phyloP scores from a whole-genome alignment of 2,113 vertebrate species.

The Galeopterus variegatus region DNA sequence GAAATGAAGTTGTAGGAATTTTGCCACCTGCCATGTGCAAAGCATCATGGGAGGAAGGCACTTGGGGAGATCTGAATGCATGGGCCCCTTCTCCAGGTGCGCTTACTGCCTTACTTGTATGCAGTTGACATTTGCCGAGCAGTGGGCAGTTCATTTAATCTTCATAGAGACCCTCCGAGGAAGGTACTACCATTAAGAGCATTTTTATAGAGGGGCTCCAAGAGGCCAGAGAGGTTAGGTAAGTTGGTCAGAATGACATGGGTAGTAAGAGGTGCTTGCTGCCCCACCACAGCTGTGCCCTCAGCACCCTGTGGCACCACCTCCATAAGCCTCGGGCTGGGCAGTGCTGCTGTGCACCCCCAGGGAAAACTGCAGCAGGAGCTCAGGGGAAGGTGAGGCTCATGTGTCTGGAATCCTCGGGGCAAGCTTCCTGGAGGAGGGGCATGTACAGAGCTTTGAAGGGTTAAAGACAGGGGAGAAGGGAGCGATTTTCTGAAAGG shows the following conservation, averaged over 20 bases:
- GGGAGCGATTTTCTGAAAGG: background rate
- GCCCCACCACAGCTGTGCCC: fast-evolving
- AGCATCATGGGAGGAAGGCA: background rate
- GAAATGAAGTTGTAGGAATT: background rate
- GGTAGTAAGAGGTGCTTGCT: no score
- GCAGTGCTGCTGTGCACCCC: background rate
- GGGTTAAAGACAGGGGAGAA: background rate
- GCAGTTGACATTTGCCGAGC: background rate
- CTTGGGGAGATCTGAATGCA: background rate
- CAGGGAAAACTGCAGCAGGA: background rate
- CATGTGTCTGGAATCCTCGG: fast-evolving
- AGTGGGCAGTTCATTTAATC: background rate
- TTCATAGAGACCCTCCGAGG: background rate
- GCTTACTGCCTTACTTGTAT: fast-evolving
- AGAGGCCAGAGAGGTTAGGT: background rate
- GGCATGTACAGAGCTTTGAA: background rate
- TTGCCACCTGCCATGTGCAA: background rate
- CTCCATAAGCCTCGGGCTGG: no score
- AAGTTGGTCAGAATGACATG: background rate
- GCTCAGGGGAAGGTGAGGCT: background rate
- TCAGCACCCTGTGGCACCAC: fast-evolving
- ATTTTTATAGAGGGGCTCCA: background rate
- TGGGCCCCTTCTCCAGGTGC: background rate
- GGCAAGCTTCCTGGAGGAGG: background rate
- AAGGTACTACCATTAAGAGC: background rate